A percentile compares a stretch with the other conserved stretches of the same genome.
These are phyloP conservation scores for Spilogale gracilis DNA, from an alignment of 2,113 vertebrate genomes.

Conservation along the genomic window DNA sequence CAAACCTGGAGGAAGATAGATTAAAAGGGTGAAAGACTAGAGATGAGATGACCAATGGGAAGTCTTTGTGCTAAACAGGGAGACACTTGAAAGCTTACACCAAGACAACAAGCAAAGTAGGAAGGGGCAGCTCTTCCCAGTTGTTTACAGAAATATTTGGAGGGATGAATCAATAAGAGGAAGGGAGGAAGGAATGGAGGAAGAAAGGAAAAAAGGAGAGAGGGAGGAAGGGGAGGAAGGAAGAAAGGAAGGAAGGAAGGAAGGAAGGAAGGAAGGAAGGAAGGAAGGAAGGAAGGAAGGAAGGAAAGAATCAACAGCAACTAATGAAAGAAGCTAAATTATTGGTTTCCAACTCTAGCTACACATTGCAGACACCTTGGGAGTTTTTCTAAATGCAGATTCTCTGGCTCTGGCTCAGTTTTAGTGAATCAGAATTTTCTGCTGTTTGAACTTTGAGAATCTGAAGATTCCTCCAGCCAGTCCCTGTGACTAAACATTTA, in stretches of 20 bases:
- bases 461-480: neutral
- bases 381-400: neutral
- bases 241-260: too few relatives aligned
- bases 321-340: neutral
- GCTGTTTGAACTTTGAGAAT: neutral
- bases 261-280: too few relatives aligned
- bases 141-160: neutral
- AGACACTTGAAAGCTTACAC: neutral
- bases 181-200: neutral
- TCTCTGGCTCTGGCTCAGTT: neutral
- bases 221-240: neutral
- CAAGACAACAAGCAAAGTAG: rapidly evolving
- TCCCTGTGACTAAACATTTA: neutral
- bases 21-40: neutral
- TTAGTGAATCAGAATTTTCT: neutral
- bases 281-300: too few relatives aligned
- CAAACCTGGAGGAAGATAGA: neutral
- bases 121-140: neutral
- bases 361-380: neutral
- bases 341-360: conserved; percentile 1
- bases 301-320: neutral
- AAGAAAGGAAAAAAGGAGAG: neutral
- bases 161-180: neutral
- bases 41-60: neutral
- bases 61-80: neutral